A percentile compares a stretch with the other conserved stretches of the same genome.
These are phyloP conservation scores for Eupithecia insigniata DNA, from an alignment of 2,888 invertebrate species.

Conservation along the genomic window DNA sequence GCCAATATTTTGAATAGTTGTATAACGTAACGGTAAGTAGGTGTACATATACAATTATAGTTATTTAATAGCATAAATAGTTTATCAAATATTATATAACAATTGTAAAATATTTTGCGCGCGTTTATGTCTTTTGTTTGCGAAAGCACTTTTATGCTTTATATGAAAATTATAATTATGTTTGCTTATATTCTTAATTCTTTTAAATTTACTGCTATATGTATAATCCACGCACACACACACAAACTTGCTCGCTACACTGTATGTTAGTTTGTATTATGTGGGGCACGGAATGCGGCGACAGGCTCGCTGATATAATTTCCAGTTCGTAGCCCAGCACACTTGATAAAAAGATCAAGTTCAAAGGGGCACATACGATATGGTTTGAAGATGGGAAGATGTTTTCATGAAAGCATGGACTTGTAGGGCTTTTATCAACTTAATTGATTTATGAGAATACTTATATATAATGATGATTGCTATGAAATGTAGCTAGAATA, in stretches of 20 bases:
- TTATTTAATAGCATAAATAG: not conserved
- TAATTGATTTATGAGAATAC: constrained; percentile 20
- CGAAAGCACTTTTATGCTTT: not conserved
- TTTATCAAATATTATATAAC: not conserved
- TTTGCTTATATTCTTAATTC: not conserved
- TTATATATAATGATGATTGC: not conserved
- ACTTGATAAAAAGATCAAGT: constrained; percentile 82
- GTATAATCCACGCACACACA: constrained; percentile 22
- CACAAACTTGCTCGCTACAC: constrained; percentile 29
- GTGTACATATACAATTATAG: not conserved
- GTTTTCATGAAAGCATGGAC: constrained; percentile 41
- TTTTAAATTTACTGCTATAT: not conserved
- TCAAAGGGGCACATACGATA: constrained; percentile 71
- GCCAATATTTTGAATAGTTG: constrained; percentile 4
- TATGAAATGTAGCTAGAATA: not conserved
- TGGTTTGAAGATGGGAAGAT: constrained; percentile 45
- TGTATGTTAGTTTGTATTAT: constrained; percentile 49
- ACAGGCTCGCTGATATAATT: constrained; percentile 70
- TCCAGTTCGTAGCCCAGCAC: constrained; percentile 59
- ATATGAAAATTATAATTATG: not conserved
- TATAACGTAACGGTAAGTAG: too few species aligned
- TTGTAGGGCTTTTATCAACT: constrained; percentile 14
- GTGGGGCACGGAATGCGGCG: constrained; percentile 71
- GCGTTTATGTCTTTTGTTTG: constrained; percentile 48
- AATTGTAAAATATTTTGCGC: constrained; percentile 27